Percentiles rank a stretch among this genome's conserved stretches.
Evolutionary conservation across 2,888 invertebrate genomes (phyloP).

Genomic region (Acronicta leporina): DNA sequence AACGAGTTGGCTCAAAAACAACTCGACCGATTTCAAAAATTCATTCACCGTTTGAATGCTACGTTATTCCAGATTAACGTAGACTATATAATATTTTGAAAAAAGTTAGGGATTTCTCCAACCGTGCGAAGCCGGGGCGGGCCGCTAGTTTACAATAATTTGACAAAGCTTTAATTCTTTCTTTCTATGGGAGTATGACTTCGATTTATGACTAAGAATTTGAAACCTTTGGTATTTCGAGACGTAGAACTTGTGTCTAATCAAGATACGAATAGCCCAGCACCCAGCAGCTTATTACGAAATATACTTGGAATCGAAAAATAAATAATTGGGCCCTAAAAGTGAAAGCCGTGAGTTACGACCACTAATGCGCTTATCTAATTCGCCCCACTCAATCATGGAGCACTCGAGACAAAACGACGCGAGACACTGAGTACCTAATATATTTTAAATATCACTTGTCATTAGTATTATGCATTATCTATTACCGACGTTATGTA

Average conservation of each 20-base stretch:
- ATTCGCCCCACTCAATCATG: constrained; percentile 84
- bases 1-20: too few relatives aligned
- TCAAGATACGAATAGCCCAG: constrained; percentile 25
- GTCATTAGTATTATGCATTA: constrained; percentile 86
- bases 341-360: constrained; percentile 79
- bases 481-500: constrained; percentile 82
- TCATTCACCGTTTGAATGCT: too few relatives aligned
- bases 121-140: too few relatives aligned
- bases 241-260: constrained; percentile 40
- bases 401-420: constrained; percentile 68
- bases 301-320: constrained; percentile 53
- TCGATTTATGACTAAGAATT: too few relatives aligned
- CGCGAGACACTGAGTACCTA: constrained; percentile 73
- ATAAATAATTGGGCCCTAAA: constrained; percentile 71
- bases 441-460: constrained; percentile 84
- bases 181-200: too few relatives aligned
- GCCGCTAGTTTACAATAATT: too few relatives aligned
- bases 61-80: too few relatives aligned
- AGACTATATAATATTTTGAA: too few relatives aligned
- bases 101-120: too few relatives aligned
- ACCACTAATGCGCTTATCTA: constrained; percentile 78
- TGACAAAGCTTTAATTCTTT: too few relatives aligned
- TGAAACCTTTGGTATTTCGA: constrained; percentile 9
- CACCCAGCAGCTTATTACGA: constrained; percentile 49
- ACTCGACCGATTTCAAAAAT: too few relatives aligned